Base-by-base conservation (phyloP, 2,797 vertebrate genomes). In the Streptopelia turtur region DNA sequence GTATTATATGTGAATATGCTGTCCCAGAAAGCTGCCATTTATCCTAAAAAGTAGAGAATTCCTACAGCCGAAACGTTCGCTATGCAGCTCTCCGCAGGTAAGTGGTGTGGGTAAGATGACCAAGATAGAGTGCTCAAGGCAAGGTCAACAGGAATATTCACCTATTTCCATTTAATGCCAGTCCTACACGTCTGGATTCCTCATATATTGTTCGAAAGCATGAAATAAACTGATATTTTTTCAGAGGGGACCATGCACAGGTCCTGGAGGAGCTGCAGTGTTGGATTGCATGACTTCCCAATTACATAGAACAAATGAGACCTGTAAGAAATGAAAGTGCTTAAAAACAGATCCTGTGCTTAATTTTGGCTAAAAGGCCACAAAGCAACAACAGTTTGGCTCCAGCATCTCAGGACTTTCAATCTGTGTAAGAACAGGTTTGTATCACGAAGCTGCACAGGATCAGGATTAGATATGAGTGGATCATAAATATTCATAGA, bases 261-360 rank as follows among this genome's bases (percentile, higher is more conserved):
- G n/a, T 60, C 59, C 45, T 14, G 17, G 10, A 72, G 30, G 33
- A 43, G 5, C 16, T 2, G 35, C 66, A 17, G 17, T 7, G 16
- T 11, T 24, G 25, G 64, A 14, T 3, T 11, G 31, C 1, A 2
- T n/a, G n/a, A 12, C 17, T 8, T 31, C 60, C 45, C 1, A 57
- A 4, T 0, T 41, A 15, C 41, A 41, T 15, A 41, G 41, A 41
- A 41, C 41, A 41, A 41, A 41, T 41, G 3, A 77, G 35, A 16
- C 27, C 10, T 15, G 3, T 7, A 30, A 55, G 57, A 13, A 37
- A 33, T 11, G 49, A 10, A 49, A 37, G 12, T n/a, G 16, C 14
- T 76, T n/a, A 53, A 59, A 14, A 66, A 25, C 16, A 71, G 33
- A 55, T 39, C 33, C 53, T 37, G 3, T 2, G 20, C 50, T 60